Evolutionary conservation across 1,140 invertebrate genomes (phyloP), one percentile per base, ranked within the genome.

Genomic region (Neodiprion lecontei): DNA sequence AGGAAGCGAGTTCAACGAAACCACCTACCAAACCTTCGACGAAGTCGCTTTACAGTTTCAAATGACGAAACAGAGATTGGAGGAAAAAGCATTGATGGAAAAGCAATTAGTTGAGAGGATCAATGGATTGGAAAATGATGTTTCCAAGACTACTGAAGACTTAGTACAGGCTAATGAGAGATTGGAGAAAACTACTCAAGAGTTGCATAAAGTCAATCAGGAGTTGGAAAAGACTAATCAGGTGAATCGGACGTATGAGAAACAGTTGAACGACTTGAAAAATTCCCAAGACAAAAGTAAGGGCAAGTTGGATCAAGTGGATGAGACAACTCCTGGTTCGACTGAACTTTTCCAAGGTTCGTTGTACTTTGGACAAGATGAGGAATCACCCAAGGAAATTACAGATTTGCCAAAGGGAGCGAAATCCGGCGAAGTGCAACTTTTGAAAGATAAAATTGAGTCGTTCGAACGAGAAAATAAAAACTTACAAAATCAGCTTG

Each of bases 201-300:
- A 82, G 40, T 77, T 88, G 9, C 23, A 49, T 0, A 82, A 79
- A 47, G 75, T 81, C 0, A 80, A 83, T 8, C 50, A 79, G 4
- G 80, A 87, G 69, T 40, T 88, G 0, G 80, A 88, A 28, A 74
- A 83, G 10, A 80, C 83, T 0, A 85, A 86, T 77, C 48, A 84
- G 0, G 80, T 77, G 0, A 86, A 85, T 73, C 78, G 79, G 28
- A 81, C 82, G 0, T 88, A 86, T 40, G 86, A 89, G 65, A 88
- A 88, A 53, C 85, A 89, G 53, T 23, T 88, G 4, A 87, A 89
- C 48, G 86, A 87, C 17, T 83, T 85, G 77, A 88, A 85, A 73
- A 88, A 88, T 72, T 82, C 73, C 5, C 83, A 81, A 17, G 86
- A 89, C 17, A 85, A 86, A 50, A 72, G 87, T 9, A 79, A 79